Evolutionary conservation across 1,140 invertebrate genomes (phyloP).

Genomic region (Zaprionus tsacasi): DNA sequence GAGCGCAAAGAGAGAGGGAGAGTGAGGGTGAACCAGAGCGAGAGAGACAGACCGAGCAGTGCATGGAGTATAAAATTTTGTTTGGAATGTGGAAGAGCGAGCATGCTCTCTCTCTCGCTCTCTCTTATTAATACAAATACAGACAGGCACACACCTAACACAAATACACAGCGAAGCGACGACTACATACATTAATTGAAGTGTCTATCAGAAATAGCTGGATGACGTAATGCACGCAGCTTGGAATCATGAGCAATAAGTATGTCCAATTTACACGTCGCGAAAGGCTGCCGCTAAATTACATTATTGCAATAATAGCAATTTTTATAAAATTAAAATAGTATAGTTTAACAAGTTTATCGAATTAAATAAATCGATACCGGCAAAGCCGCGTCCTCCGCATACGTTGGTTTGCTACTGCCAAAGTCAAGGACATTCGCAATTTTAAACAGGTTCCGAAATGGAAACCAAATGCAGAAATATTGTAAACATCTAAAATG

Average conservation of each 20-base stretch:
- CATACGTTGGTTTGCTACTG: constrained; percentile 10
- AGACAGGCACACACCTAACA: constrained; percentile 30
- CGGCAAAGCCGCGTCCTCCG: constrained; percentile 32
- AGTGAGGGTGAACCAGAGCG: constrained; percentile 29
- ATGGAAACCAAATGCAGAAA: constrained; percentile 25
- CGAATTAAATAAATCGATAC: background rate
- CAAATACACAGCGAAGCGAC: constrained; percentile 31
- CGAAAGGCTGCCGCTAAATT: background rate
- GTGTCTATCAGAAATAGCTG: constrained; percentile 82
- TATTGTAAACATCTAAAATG: constrained; percentile 38
- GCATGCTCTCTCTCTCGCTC: constrained; percentile 9
- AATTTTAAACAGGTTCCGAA: constrained; percentile 41
- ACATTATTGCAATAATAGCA: background rate
- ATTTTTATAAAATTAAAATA: constrained; percentile 4
- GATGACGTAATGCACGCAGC: constrained; percentile 76
- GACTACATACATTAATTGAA: constrained; percentile 67
- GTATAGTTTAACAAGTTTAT: background rate
- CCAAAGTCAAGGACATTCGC: constrained; percentile 71
- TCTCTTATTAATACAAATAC: constrained; percentile 33
- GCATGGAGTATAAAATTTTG: constrained; percentile 34
- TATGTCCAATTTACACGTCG: constrained; percentile 24
- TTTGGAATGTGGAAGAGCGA: constrained; percentile 54
- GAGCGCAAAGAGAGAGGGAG: constrained; percentile 9
- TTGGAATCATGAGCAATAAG: constrained; percentile 72
- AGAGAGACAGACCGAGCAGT: constrained; percentile 11